Evolutionary conservation across 2,113 vertebrate species (phyloP).

Genomic region (Chaetorhynchus papuensis): DNA sequence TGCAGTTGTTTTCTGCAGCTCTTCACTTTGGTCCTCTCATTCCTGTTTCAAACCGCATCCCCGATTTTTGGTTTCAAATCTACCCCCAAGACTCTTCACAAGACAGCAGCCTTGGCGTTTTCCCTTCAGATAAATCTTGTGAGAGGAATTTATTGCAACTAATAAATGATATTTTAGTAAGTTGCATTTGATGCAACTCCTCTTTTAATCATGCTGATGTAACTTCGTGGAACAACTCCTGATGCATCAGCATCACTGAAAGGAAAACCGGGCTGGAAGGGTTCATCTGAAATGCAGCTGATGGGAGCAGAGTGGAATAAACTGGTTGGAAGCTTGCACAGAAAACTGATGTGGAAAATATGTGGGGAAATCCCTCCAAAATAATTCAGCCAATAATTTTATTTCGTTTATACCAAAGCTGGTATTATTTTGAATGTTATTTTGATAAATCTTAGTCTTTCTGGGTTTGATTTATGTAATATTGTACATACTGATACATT

Average conservation of each 20-base stretch:
- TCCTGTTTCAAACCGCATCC: not conserved
- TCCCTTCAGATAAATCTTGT: not conserved
- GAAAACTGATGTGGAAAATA: not conserved
- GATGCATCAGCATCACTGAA: not conserved
- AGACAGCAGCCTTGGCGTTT: not conserved
- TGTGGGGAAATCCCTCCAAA: not conserved
- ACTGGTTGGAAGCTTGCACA: not conserved
- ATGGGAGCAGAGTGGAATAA: not conserved
- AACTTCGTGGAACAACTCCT: not conserved
- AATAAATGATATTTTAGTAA: not conserved
- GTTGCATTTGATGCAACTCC: not conserved
- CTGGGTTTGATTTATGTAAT: not conserved
- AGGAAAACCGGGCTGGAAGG: not conserved
- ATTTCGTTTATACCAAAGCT: not conserved
- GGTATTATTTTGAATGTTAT: not conserved
- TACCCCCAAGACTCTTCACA: not conserved
- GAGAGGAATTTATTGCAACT: not conserved
- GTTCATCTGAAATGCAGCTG: not conserved
- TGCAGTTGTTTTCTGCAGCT: not conserved
- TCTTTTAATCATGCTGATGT: not conserved
- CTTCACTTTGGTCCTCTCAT: not conserved
- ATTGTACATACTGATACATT: not conserved
- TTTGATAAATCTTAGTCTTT: not conserved
- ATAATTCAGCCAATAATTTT: not conserved
- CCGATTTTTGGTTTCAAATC: not conserved